Conservation (phyloP, 1,140 invertebrate genomes). For the Diachasma alloeum region DNA sequence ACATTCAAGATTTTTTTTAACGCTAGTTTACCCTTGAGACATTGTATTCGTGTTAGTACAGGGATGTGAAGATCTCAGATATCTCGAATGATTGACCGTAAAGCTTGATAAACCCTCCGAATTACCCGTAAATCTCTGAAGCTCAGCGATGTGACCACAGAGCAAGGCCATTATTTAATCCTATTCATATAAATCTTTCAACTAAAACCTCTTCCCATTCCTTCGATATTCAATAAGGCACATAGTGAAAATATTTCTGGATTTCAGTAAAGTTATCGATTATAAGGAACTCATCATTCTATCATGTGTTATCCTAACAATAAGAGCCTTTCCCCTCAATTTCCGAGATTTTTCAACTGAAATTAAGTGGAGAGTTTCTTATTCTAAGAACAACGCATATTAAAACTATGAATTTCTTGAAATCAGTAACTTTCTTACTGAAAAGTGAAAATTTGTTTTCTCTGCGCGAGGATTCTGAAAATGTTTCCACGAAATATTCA, state of each 20-base stretch:
- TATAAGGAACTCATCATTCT: too few relatives aligned
- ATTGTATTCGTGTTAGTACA: neutral
- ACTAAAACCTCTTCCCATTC: neutral
- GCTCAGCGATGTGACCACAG: neutral
- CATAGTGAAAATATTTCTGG: too few relatives aligned
- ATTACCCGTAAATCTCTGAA: neutral
- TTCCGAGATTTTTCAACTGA: too few relatives aligned
- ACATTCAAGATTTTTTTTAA: neutral
- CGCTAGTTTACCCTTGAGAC: neutral
- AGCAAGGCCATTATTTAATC: neutral
- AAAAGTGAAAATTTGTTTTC: too few relatives aligned
- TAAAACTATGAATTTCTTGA: neutral
- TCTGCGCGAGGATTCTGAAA: too few relatives aligned
- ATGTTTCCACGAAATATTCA: too few relatives aligned
- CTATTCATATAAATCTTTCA: neutral
- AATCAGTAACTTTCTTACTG: neutral
- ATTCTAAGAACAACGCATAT: too few relatives aligned
- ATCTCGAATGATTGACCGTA: neutral
- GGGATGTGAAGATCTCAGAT: neutral
- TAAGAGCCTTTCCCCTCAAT: too few relatives aligned
- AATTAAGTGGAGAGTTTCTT: too few relatives aligned
- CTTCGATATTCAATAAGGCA: neutral
- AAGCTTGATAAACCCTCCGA: neutral
- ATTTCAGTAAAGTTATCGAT: too few relatives aligned
- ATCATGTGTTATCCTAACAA: too few relatives aligned